These are phyloP conservation scores for Lytechinus variegatus DNA, from an alignment of 35 echinoderm and acorn worm species.

Conservation along the genomic window DNA sequence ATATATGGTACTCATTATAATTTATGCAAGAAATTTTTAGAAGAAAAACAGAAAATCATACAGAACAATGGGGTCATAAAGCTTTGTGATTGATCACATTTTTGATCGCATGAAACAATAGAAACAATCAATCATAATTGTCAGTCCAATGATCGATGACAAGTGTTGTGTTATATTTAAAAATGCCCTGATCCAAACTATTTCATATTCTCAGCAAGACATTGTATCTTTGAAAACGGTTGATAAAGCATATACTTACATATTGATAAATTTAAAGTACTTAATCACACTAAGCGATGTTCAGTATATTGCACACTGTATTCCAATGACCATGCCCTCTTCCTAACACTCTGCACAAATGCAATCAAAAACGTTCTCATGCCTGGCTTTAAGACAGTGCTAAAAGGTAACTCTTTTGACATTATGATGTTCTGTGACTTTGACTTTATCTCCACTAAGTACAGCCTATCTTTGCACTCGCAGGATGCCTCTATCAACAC, in stretches of 20 bases:
- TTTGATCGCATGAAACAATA: too few species aligned
- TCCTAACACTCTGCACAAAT: constrained; percentile 21
- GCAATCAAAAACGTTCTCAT: constrained; percentile 45
- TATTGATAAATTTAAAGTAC: neutral
- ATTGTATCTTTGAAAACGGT: too few species aligned
- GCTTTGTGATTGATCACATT: too few species aligned
- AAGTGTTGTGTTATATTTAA: too few species aligned
- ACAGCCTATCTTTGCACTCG: constrained; percentile 19
- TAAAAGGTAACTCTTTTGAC: constrained; percentile 25
- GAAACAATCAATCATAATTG: too few species aligned
- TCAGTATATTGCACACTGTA: constrained; percentile 34
- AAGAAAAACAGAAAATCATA: too few species aligned
- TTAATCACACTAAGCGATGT: neutral
- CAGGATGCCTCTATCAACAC: constrained; percentile 36
- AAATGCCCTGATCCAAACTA: too few species aligned
- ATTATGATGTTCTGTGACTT: constrained; percentile 15
- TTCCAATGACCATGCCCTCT: constrained; percentile 11
- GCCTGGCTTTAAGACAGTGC: constrained; percentile 34
- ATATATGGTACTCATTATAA: too few species aligned
- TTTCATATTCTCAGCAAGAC: too few species aligned
- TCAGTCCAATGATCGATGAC: too few species aligned
- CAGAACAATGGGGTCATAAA: too few species aligned
- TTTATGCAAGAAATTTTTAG: too few species aligned
- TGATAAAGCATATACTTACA: neutral
- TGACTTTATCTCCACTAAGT: constrained; percentile 29